Base-by-base conservation (phyloP, 1,140 invertebrate species). In the Drosophila trapezifrons region DNA sequence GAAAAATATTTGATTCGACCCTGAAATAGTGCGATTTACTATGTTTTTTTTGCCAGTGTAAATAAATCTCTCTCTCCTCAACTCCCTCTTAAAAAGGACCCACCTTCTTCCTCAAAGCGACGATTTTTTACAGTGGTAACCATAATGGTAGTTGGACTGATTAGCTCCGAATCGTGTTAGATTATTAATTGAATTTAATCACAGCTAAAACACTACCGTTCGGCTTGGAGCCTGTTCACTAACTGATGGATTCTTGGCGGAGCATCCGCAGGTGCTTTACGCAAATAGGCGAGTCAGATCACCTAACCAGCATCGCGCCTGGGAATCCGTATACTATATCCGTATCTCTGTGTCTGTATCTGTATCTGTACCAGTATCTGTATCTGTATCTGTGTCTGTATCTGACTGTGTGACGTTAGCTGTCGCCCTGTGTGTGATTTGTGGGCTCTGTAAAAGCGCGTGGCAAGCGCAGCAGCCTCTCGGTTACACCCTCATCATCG, bases 21-120 rank as follows among this genome's bases (percentile, higher is more conserved):
- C n/a, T n/a, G n/a, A n/a, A n/a, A n/a, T n/a, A n/a, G n/a, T n/a
- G n/a, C n/a, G n/a, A n/a, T n/a, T n/a, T n/a, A n/a, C n/a, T n/a
- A n/a, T n/a, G n/a, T n/a, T n/a, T n/a, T n/a, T n/a, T n/a, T n/a
- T n/a, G n/a, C n/a, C n/a, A n/a, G n/a, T n/a, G n/a, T n/a, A n/a
- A n/a, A n/a, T n/a, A n/a, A n/a, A n/a, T n/a, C 42, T 13, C 18
- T 17, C 10, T 10, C 15, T 2, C 5, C 8, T 9, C 0, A 22
- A 25, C 20, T 20, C 17, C 49, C 3, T 20, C 4, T 35, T 13
- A 12, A 46, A 25, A 4, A 40, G 13, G 12, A 67, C 70, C 51
- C 57, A 89, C 84, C 84, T 78, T 89, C 79, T 18, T 89, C 70
- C 18, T 84, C 80, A 51, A 63, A 90, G 38, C 84, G 84, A 66